phyloP scores from a whole-genome alignment of 2,113 vertebrate species.

The Bufo bufo region DNA sequence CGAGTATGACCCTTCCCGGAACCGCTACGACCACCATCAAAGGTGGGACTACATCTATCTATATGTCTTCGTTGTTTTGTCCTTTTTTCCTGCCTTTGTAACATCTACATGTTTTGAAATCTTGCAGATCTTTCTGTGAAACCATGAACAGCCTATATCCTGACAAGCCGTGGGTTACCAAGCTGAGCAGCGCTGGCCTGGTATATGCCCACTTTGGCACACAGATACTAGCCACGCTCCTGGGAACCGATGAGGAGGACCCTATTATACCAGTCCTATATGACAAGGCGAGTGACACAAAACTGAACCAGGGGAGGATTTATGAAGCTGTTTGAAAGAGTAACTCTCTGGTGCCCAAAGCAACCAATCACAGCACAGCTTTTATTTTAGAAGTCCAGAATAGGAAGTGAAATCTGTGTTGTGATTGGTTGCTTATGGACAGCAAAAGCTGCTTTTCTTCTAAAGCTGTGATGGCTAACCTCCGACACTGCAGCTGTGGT shows the following conservation, averaged over 20 bases:
- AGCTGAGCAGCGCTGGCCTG: constrained; percentile 92
- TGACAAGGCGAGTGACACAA: constrained; percentile 79
- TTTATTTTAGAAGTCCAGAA: no score
- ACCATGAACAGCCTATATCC: constrained; percentile 84
- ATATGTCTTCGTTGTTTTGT: no score
- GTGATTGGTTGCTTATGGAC: no score
- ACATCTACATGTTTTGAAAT: background rate
- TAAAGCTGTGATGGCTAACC: no score
- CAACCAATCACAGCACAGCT: no score
- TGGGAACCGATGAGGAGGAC: constrained; percentile 75
- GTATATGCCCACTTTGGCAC: constrained; percentile 89
- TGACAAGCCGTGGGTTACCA: constrained; percentile 89
- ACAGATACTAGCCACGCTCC: constrained; percentile 77
- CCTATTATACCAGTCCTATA: constrained; percentile 77
- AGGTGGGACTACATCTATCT: constrained; percentile 72
- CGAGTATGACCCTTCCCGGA: constrained; percentile 82
- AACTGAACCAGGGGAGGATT: no score
- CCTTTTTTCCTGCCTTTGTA: background rate
- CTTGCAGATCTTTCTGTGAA: constrained; percentile 80
- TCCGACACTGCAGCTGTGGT: no score
- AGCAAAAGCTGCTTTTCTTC: no score
- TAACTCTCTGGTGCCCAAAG: no score
- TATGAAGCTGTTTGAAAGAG: no score
- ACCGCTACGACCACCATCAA: constrained; percentile 95
- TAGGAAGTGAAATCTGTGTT: no score